Evolutionary conservation across 2,113 vertebrate species (phyloP).

Genomic region (Ornithorhynchus anatinus): DNA sequence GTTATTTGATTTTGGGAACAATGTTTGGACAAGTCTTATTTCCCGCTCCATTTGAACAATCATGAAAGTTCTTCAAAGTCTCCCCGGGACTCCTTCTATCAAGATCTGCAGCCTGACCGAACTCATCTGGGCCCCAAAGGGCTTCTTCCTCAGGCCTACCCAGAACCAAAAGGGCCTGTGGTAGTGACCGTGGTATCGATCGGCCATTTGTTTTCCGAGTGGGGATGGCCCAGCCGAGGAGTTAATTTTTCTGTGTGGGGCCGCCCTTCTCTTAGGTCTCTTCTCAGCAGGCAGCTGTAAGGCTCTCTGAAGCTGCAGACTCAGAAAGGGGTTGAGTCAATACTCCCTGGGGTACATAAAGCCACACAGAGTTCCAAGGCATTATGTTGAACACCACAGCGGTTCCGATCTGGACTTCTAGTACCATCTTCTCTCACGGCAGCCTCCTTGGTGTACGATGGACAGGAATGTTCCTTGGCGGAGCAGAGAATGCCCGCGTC

Average conservation of each 20-base stretch:
- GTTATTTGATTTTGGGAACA: not conserved
- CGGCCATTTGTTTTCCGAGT: too few species aligned
- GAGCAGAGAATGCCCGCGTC: not conserved
- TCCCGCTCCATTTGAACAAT: not conserved
- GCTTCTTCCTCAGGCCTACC: too few species aligned
- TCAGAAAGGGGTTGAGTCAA: not conserved
- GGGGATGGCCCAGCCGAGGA: too few species aligned
- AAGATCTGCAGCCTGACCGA: not conserved
- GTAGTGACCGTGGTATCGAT: too few species aligned
- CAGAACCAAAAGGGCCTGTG: too few species aligned
- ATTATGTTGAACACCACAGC: not conserved
- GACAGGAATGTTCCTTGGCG: not conserved
- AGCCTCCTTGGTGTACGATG: not conserved
- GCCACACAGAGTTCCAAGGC: slow-evolving; percentile 9
- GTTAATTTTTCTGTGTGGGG: too few species aligned
- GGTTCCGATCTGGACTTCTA: not conserved
- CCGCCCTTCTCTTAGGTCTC: too few species aligned
- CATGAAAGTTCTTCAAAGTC: not conserved
- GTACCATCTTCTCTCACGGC: not conserved
- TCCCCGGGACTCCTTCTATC: too few species aligned
- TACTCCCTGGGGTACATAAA: slow-evolving; percentile 4
- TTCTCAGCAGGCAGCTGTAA: not conserved
- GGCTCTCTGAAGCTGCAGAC: slow-evolving; percentile 3
- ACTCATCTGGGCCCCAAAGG: too few species aligned
- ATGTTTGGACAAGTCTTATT: not conserved